Percentiles rank a stretch among this genome's conserved stretches.
These are phyloP conservation scores for Blera fallax DNA, from an alignment of 2,888 invertebrate genomes.

Conservation along the genomic window DNA sequence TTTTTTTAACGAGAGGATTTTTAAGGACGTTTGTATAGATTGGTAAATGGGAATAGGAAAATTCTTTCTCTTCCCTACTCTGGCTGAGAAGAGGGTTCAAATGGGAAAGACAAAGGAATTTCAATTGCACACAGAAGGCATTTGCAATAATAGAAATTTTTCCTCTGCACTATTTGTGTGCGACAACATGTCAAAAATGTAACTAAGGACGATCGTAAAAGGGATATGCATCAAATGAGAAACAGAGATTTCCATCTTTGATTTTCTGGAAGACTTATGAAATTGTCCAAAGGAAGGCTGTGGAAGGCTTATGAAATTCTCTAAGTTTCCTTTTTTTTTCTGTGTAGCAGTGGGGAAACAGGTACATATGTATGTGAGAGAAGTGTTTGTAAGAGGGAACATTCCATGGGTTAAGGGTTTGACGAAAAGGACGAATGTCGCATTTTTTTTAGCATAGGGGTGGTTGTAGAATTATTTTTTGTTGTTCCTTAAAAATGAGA, in stretches of 20 bases:
- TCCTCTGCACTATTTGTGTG: background rate
- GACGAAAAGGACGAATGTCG: too few relatives aligned
- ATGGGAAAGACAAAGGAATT: background rate
- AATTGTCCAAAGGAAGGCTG: too few relatives aligned
- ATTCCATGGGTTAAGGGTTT: too few relatives aligned
- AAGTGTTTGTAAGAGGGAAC: too few relatives aligned
- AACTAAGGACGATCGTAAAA: background rate
- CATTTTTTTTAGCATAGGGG: too few relatives aligned
- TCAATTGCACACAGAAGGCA: slow-evolving; percentile 22
- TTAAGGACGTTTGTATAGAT: background rate
- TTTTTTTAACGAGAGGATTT: slow-evolving; percentile 5
- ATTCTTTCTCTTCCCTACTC: background rate
- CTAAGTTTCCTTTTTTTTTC: too few relatives aligned
- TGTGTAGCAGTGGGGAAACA: too few relatives aligned
- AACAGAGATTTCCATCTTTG: background rate
- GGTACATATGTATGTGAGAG: too few relatives aligned
- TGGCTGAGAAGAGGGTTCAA: background rate
- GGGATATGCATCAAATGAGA: background rate
- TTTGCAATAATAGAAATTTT: slow-evolving; percentile 24
- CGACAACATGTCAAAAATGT: background rate
- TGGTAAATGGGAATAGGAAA: background rate
- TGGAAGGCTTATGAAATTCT: too few relatives aligned
- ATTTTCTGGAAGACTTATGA: too few relatives aligned
- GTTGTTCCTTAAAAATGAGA: too few relatives aligned
- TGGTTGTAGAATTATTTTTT: too few relatives aligned